Evolutionary conservation across 2,888 invertebrate species (phyloP), one percentile per base, ranked within the genome.

Genomic region (Ectemnius lituratus): DNA sequence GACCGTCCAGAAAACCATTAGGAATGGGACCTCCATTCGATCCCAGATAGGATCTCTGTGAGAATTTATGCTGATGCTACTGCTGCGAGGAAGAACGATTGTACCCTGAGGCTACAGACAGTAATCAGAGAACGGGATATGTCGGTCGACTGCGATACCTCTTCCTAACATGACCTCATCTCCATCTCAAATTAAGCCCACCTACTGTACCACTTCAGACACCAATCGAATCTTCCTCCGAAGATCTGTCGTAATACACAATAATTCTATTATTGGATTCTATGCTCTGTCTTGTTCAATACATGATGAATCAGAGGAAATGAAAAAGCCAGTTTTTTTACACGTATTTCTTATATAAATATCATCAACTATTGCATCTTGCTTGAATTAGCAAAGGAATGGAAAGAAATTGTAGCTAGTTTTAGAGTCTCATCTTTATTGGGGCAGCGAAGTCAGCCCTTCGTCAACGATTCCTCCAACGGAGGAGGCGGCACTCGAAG

Each of bases 401-500:
- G 8, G 14, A 16, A 52, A 52, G 65, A 47, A 62, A 68, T 45
- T 57, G 20, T 16, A 64, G 61, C 49, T 63, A 61, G 61, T 64
- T 72, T 68, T 59, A 13, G 62, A 77, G 58, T 62, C 67, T 76
- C 68, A 62, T 67, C 16, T 47, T 56, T 62, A 65, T 67, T 63
- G 49, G 62, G 28, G 62, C 13, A 67, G 71, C 72, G 72, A 75
- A 67, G 66, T 66, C 37, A 37, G 58, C 45, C 62, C 46, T 72
- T 80, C 70, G 75, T 63, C 67, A 73, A 70, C 70, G 75, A 76
- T 73, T 79, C 70, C 70, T 46, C 63, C 4, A 5, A n/a, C 16
- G n/a, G 81, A 71, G 62, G 61, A 73, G 79, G 70, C 77, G 79
- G 61, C 80, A 67, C 70, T 67, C 47, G 64, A 61, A 73, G 80